phyloP scores from a whole-genome alignment of 1,140 invertebrate genomes.

The Philotrypesis tridentata region DNA sequence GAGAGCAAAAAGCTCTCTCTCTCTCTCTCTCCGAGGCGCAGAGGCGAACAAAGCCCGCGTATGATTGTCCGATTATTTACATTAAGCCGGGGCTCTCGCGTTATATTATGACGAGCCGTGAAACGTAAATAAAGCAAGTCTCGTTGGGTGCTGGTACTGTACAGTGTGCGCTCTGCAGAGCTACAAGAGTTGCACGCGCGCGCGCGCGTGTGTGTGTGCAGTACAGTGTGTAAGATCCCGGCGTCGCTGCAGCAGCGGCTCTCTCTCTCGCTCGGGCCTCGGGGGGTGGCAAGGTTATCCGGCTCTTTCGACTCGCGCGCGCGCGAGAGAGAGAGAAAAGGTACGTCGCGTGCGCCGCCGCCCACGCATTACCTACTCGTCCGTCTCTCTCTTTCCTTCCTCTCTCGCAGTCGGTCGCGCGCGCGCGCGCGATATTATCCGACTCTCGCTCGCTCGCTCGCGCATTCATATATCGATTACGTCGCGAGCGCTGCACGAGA shows the following conservation, averaged over 20 bases:
- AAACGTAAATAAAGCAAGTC: constrained; percentile 31
- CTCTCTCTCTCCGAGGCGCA: too few relatives aligned
- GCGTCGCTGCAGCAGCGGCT: background rate
- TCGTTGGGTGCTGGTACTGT: background rate
- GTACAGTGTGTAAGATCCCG: too few relatives aligned
- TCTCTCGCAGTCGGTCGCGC: background rate
- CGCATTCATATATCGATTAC: constrained; percentile 48
- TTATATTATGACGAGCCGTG: constrained; percentile 10
- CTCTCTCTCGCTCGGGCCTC: background rate
- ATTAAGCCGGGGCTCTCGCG: background rate
- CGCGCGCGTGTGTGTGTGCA: background rate
- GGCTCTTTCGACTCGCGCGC: background rate
- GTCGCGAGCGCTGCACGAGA: constrained; percentile 36
- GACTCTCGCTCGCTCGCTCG: constrained; percentile 16
- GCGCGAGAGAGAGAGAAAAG: constrained; percentile 1
- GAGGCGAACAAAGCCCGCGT: background rate
- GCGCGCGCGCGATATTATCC: constrained; percentile 34
- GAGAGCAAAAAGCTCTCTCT: background rate
- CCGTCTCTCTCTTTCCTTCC: constrained; percentile 27
- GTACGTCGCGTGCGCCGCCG: constrained; percentile 39
- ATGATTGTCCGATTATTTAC: constrained; percentile 22
- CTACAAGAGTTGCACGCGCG: too few relatives aligned
- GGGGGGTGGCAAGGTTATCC: constrained; percentile 33
- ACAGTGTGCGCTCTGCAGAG: too few relatives aligned
- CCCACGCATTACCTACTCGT: background rate